phyloP scores from a whole-genome alignment of 2,797 vertebrate genomes.

The Melopsittacus undulatus region DNA sequence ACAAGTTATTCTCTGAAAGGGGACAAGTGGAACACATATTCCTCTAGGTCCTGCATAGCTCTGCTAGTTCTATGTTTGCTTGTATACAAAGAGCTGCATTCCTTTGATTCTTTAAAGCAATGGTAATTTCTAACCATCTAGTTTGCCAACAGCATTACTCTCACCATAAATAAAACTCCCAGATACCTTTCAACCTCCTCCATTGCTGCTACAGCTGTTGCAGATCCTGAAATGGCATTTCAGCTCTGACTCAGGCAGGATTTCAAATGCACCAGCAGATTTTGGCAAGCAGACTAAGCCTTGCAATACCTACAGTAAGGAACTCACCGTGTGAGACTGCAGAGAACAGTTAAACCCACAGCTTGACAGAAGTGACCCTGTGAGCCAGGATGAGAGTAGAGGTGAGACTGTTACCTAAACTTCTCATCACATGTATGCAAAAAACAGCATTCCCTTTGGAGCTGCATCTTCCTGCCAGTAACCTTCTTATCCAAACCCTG shows the following conservation, averaged over 20 bases:
- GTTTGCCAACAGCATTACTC: neutral
- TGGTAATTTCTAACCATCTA: neutral
- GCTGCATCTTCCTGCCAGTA: neutral
- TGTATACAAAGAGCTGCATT: neutral
- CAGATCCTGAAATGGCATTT: neutral
- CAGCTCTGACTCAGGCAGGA: neutral
- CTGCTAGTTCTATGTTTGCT: neutral
- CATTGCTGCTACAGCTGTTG: neutral
- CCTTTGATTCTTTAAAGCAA: neutral
- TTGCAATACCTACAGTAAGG: neutral
- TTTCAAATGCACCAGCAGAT: neutral
- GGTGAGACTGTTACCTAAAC: neutral
- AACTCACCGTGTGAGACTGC: neutral
- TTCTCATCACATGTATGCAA: fast-evolving
- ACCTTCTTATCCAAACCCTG: neutral
- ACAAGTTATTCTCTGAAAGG: neutral
- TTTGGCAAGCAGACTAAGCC: neutral
- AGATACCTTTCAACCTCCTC: neutral
- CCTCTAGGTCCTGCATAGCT: neutral
- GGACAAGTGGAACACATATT: neutral
- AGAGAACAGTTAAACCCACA: neutral
- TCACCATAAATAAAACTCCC: neutral
- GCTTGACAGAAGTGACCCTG: neutral
- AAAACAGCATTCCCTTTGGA: neutral
- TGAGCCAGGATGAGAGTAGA: neutral